Evolutionary conservation across 2,888 invertebrate species (phyloP).

Genomic region (Cyclophora albipunctata): DNA sequence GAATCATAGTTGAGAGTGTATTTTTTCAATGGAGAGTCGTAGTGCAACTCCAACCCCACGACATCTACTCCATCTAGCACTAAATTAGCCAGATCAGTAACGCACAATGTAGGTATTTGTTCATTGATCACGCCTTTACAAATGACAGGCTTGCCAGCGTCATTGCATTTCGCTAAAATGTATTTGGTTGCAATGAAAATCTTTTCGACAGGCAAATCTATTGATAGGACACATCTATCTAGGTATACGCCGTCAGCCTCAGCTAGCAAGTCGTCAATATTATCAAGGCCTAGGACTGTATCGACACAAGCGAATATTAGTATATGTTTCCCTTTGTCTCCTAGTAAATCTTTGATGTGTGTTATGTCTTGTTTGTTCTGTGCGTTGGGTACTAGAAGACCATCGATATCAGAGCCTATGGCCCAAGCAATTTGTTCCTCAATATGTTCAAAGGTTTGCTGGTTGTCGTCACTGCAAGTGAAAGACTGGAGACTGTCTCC

Average conservation of each 20-base stretch:
- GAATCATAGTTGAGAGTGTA: slow-evolving; percentile 43
- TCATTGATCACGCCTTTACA: slow-evolving; percentile 92
- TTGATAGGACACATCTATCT: slow-evolving; percentile 88
- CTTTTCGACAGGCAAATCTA: slow-evolving; percentile 91
- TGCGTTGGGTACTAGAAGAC: slow-evolving; percentile 48
- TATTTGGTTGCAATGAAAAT: slow-evolving; percentile 91
- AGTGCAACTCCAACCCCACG: slow-evolving; percentile 82
- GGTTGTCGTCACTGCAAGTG: slow-evolving; percentile 70
- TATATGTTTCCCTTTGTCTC: slow-evolving; percentile 60
- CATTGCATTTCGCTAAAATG: slow-evolving; percentile 89
- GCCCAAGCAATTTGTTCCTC: slow-evolving; percentile 66
- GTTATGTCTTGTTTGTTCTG: slow-evolving; percentile 46
- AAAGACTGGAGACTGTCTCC: slow-evolving; percentile 62
- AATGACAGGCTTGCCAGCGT: slow-evolving; percentile 89
- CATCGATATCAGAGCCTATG: slow-evolving; percentile 58
- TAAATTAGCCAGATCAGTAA: slow-evolving; percentile 92
- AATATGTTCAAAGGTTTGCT: slow-evolving; percentile 81
- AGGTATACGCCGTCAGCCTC: slow-evolving; percentile 91
- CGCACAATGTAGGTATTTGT: slow-evolving; percentile 83
- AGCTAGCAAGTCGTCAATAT: slow-evolving; percentile 83
- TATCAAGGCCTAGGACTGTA: slow-evolving; percentile 46
- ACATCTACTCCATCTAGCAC: slow-evolving; percentile 93
- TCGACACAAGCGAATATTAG: slow-evolving; percentile 59
- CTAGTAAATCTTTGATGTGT: slow-evolving; percentile 40
- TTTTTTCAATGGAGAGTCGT: slow-evolving; percentile 58